Conservation (phyloP, 2,888 invertebrate species). For the Agrotis exclamationis region DNA sequence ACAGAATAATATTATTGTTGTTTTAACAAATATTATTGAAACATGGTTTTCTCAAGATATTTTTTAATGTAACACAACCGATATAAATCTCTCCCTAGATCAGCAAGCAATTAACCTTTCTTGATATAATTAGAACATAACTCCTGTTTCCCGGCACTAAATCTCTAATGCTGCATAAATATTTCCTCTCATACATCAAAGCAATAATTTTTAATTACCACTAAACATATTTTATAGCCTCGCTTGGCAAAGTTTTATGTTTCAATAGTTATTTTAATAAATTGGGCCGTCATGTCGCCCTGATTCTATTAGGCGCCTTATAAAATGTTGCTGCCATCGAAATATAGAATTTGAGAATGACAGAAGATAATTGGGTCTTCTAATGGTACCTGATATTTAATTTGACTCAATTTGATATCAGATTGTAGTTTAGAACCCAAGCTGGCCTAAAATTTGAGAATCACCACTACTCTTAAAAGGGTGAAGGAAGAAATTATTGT, state of each 20-base stretch:
- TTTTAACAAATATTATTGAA: too few species aligned
- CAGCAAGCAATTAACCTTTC: conserved; percentile 30
- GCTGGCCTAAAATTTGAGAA: background rate
- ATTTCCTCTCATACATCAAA: conserved; percentile 48
- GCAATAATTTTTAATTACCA: conserved; percentile 53
- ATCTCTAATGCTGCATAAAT: conserved; percentile 29
- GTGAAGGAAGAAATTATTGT: too few species aligned
- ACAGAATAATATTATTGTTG: too few species aligned
- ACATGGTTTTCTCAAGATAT: background rate
- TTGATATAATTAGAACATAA: conserved; percentile 20
- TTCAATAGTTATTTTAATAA: conserved; percentile 19
- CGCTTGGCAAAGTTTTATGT: conserved; percentile 30
- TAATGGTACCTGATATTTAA: background rate
- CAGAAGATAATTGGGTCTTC: background rate
- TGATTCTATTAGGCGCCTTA: background rate
- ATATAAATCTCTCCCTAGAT: conserved; percentile 4
- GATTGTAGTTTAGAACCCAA: background rate
- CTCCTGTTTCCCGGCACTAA: conserved; percentile 25
- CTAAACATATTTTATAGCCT: conserved; percentile 45
- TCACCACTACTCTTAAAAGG: background rate
- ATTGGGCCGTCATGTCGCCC: background rate
- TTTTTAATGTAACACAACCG: background rate
- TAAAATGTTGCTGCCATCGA: background rate
- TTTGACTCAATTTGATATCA: background rate
- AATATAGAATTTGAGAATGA: background rate